Conservation (phyloP, 2,113 vertebrate genomes). For the Narcine bancroftii region DNA sequence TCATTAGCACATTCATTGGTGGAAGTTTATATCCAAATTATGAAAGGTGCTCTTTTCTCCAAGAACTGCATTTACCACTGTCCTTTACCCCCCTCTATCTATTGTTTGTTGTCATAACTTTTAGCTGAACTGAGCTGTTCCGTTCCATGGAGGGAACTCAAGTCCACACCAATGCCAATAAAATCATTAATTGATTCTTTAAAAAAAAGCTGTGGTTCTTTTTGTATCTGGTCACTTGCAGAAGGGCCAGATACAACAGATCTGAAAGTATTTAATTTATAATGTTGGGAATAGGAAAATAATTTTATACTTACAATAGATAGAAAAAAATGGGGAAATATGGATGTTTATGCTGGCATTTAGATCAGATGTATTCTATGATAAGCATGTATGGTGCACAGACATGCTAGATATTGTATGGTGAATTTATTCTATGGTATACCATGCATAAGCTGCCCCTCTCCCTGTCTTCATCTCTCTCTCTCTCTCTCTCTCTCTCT, state of each 20-base stretch:
- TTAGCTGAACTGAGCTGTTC: background rate
- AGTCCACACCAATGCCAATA: conserved; percentile 12
- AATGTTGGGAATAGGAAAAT: background rate
- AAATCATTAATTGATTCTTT: conserved; percentile 15
- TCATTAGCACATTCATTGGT: background rate
- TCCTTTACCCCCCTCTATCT: background rate
- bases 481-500: too few species aligned
- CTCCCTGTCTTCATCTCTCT: too few species aligned
- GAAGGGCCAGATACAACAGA: background rate
- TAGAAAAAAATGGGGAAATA: too few species aligned
- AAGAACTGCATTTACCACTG: background rate
- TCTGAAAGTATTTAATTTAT: background rate
- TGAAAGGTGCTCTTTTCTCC: background rate
- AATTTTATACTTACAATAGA: background rate
- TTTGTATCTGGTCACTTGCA: too few species aligned
- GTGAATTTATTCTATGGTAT: too few species aligned
- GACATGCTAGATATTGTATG: too few species aligned
- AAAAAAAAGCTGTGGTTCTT: background rate
- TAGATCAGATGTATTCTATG: background rate
- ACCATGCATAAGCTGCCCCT: too few species aligned
- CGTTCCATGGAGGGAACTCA: background rate
- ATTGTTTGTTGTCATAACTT: background rate
- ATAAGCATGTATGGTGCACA: too few species aligned
- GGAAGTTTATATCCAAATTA: background rate
- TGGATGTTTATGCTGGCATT: background rate